phyloP scores from a whole-genome alignment of 2,888 invertebrate genomes.

The Ophioninae sp. region DNA sequence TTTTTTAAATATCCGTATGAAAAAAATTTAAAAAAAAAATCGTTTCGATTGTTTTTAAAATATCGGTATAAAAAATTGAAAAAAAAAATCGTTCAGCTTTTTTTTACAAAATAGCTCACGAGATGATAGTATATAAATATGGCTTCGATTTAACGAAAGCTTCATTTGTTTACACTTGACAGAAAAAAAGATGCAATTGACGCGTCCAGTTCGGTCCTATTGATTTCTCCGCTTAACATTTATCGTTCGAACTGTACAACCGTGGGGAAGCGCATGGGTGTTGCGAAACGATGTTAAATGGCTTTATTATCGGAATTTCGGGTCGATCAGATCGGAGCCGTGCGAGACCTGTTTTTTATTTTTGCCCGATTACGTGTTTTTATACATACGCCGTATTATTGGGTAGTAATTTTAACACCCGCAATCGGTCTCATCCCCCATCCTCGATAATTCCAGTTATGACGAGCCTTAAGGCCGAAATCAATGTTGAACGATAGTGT shows the following conservation, averaged over 20 bases:
- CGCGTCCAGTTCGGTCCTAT: neutral
- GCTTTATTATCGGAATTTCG: slow-evolving; percentile 61
- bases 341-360: slow-evolving; percentile 36
- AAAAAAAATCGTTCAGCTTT: no score
- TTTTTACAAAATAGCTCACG: no score
- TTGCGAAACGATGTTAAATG: slow-evolving; percentile 39
- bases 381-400: slow-evolving; percentile 27
- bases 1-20: no score
- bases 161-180: no score
- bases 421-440: slow-evolving; percentile 29
- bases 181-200: neutral
- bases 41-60: no score
- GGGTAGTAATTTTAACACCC: slow-evolving; percentile 70
- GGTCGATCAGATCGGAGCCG: slow-evolving; percentile 37
- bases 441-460: slow-evolving; percentile 64
- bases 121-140: no score
- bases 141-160: no score
- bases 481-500: slow-evolving; percentile 58
- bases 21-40: no score
- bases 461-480: slow-evolving; percentile 63
- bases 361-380: slow-evolving; percentile 15
- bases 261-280: neutral
- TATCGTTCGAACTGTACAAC: slow-evolving; percentile 10
- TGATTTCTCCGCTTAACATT: slow-evolving; percentile 5
- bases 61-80: no score